Evolutionary conservation across 1,140 invertebrate genomes (phyloP).

Genomic region (Akabosia matsudoensis): DNA sequence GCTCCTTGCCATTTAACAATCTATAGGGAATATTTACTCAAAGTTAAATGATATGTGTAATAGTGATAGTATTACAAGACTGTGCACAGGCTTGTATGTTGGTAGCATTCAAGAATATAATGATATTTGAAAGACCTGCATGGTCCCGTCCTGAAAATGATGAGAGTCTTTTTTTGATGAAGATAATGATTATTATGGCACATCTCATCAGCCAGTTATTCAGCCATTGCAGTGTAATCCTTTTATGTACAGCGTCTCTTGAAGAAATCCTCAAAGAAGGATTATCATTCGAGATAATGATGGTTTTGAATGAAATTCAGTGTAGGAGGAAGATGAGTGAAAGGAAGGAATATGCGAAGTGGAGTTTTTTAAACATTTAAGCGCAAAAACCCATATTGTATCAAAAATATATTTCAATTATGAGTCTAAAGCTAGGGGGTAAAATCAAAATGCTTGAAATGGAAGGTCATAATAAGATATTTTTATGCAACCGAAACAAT

Average conservation of each 20-base stretch:
- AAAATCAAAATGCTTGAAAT: too few relatives aligned
- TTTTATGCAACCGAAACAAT: too few relatives aligned
- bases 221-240: conserved; percentile 6
- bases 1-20: not conserved
- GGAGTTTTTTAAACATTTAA: too few relatives aligned
- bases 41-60: not conserved
- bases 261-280: too few relatives aligned
- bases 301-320: not conserved
- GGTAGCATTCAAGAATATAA: too few relatives aligned
- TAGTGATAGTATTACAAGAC: not conserved
- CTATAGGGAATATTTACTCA: not conserved
- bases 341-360: too few relatives aligned
- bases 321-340: too few relatives aligned
- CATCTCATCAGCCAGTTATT: not conserved
- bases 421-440: too few relatives aligned
- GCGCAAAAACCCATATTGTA: too few relatives aligned
- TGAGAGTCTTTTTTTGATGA: not conserved
- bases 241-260: not conserved
- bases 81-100: not conserved
- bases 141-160: not conserved
- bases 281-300: not conserved
- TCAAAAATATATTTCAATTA: too few relatives aligned
- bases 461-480: too few relatives aligned
- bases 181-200: not conserved
- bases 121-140: too few relatives aligned